These are phyloP conservation scores for Okamejei kenojei DNA, from an alignment of 2,797 vertebrate genomes.

Conservation along the genomic window DNA sequence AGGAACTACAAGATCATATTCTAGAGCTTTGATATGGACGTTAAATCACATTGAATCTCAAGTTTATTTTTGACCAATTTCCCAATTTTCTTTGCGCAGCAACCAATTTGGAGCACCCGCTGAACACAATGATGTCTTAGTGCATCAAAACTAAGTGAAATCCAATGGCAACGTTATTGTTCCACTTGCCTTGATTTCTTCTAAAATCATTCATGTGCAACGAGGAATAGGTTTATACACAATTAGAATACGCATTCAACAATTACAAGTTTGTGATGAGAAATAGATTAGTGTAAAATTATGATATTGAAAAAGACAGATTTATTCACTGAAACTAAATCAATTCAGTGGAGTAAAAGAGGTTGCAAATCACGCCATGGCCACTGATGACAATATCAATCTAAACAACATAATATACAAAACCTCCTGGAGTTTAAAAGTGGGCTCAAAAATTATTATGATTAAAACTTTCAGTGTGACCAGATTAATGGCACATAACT, in stretches of 20 bases:
- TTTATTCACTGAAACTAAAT: not conserved
- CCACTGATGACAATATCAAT: not conserved
- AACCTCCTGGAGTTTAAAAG: not conserved
- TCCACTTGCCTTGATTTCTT: not conserved
- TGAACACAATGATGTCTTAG: too few relatives aligned
- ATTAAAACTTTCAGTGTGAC: not conserved
- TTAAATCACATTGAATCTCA: too few relatives aligned
- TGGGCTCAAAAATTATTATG: not conserved
- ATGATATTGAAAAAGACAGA: not conserved
- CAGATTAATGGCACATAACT: not conserved
- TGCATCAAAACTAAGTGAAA: too few relatives aligned
- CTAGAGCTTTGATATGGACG: too few relatives aligned
- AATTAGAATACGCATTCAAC: not conserved
- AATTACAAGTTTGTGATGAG: not conserved
- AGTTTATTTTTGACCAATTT: too few relatives aligned
- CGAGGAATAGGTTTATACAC: not conserved
- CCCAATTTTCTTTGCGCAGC: too few relatives aligned
- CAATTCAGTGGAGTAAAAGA: not conserved
- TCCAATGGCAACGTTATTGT: too few relatives aligned
- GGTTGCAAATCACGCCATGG: constrained; percentile 16
- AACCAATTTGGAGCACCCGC: too few relatives aligned
- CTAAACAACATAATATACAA: not conserved
- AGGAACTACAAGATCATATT: too few relatives aligned
- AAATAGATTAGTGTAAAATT: not conserved
- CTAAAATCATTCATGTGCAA: not conserved